Base-by-base conservation (phyloP, 2,113 vertebrate species). In the Setophaga coronata region DNA sequence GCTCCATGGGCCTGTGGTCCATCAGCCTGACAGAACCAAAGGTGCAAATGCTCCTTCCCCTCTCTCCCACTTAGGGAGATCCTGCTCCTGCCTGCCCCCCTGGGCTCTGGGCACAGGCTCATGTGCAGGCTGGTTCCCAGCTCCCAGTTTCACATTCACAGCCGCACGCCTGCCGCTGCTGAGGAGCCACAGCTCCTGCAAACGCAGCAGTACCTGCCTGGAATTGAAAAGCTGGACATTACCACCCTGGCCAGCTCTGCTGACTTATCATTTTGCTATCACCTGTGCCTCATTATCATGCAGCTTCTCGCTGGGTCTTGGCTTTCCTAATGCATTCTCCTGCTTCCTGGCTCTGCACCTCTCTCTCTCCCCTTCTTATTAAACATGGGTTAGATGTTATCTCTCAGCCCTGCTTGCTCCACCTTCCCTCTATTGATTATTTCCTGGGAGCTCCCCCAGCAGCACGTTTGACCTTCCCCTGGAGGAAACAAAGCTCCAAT, bases 181-280 rank as follows among this genome's bases (percentile, higher is more conserved):
- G 31, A 86, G 89, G 65, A 97, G 93, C 67, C 95, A 89, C 84
- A 66, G 95, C 96, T 77, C 72, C 72, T 97, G 97, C 95, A 94
- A 96, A 87, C 93, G 90, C 97, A 97, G 95, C 95, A 97, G 11
- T 89, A 97, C 95, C 97, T 97, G 97, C 97, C 90, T 76, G 81
- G 97, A 97, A 97, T 97, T 83, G 95, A 78, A 97, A 97, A 96
- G 89, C 90, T 83, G 96, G 95, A 89, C 95, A 57, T 60, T 19
- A 83, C 80, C 67, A 83, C 57, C 81, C n/a, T 26, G 4, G 23
- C 92, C 96, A 89, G 93, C 90, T 88, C 90, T 94, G 93, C 95
- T 96, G 95, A 97, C 90, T 89, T 92, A 81, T 83, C 94, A 14
- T 56, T 96, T 87, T 64, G 88, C 87, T 93, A 77, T 90, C 95